Percentiles rank a stretch among this genome's conserved stretches.
Evolutionary conservation across 2,113 vertebrate species (phyloP).

Genomic region (Protomyctophum bolini): DNA sequence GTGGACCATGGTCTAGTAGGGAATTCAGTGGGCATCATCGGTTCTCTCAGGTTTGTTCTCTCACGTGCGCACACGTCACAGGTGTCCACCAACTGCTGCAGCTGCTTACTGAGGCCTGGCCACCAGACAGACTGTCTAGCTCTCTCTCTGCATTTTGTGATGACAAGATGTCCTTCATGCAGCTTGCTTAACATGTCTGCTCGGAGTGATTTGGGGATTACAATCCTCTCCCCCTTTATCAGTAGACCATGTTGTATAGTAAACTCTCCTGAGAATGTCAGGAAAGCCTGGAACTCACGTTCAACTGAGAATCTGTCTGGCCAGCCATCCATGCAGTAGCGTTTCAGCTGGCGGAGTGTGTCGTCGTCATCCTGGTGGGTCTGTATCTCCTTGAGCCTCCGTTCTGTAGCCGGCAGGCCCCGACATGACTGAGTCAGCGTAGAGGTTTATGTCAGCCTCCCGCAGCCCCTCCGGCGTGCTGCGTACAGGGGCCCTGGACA

Average conservation of each 20-base stretch:
- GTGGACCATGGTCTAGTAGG: slow-evolving; percentile 5
- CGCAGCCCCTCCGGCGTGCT: background rate
- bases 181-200: slow-evolving; percentile 21
- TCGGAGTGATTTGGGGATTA: slow-evolving; percentile 21
- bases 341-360: slow-evolving; percentile 13
- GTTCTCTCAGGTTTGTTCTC: slow-evolving; percentile 14
- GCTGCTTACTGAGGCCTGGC: slow-evolving; percentile 23
- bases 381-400: slow-evolving; percentile 7
- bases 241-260: slow-evolving; percentile 24
- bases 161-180: slow-evolving; percentile 18
- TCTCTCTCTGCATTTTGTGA: slow-evolving; percentile 29
- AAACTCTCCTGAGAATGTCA: slow-evolving; percentile 29
- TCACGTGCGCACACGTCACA: slow-evolving; percentile 12
- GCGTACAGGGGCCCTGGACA: slow-evolving; percentile 18
- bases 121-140: slow-evolving; percentile 29
- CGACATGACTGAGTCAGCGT: slow-evolving; percentile 16
- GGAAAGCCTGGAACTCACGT: slow-evolving; percentile 1
- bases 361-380: slow-evolving; percentile 4
- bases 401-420: slow-evolving; percentile 23
- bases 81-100: slow-evolving; percentile 11
- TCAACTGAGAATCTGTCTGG: slow-evolving; percentile 24
- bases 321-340: slow-evolving; percentile 14
- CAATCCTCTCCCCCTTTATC: slow-evolving; percentile 18
- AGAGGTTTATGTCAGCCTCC: slow-evolving; percentile 21
- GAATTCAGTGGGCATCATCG: slow-evolving; percentile 10